These are phyloP conservation scores for Lochmaea capreae DNA, from an alignment of 2,888 invertebrate species.

Conservation along the genomic window DNA sequence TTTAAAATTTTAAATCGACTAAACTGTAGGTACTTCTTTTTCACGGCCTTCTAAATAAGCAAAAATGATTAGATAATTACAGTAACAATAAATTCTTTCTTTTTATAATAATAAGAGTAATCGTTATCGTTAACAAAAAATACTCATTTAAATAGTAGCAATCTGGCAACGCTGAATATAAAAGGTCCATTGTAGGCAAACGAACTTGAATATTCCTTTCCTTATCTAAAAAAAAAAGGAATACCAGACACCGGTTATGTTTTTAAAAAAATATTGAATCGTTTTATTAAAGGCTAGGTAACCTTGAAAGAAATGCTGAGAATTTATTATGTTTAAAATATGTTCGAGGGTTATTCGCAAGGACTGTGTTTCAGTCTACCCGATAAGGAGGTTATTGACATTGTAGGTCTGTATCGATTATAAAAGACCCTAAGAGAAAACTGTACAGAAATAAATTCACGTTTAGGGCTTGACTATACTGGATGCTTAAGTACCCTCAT, in stretches of 20 bases:
- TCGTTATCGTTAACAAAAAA: no score
- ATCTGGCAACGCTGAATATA: constrained; percentile 22
- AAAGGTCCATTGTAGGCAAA: constrained; percentile 24
- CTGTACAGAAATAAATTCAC: constrained; percentile 43
- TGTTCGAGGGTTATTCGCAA: constrained; percentile 2
- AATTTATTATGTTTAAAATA: constrained; percentile 1
- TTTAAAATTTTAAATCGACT: constrained; percentile 14
- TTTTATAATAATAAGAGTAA: no score
- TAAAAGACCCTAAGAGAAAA: constrained; percentile 36
- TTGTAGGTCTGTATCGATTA: constrained; percentile 37
- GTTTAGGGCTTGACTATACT: constrained; percentile 13
- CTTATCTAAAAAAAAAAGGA: constrained; percentile 25
- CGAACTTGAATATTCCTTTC: constrained; percentile 26
- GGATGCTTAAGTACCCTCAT: background rate
- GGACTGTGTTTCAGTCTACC: constrained; percentile 18
- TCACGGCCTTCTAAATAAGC: constrained; percentile 13
- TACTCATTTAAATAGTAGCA: no score
- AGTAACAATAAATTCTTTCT: no score
- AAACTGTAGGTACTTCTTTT: background rate
- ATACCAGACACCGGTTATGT: constrained; percentile 10
- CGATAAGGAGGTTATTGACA: constrained; percentile 37
- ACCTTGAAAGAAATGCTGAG: background rate
- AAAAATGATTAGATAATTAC: constrained; percentile 18
- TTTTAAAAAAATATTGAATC: constrained; percentile 2
- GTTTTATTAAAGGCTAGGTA: background rate